Evolutionary conservation across 2,113 vertebrate species (phyloP), one percentile per base, ranked within the genome.

Genomic region (Vimba vimba): DNA sequence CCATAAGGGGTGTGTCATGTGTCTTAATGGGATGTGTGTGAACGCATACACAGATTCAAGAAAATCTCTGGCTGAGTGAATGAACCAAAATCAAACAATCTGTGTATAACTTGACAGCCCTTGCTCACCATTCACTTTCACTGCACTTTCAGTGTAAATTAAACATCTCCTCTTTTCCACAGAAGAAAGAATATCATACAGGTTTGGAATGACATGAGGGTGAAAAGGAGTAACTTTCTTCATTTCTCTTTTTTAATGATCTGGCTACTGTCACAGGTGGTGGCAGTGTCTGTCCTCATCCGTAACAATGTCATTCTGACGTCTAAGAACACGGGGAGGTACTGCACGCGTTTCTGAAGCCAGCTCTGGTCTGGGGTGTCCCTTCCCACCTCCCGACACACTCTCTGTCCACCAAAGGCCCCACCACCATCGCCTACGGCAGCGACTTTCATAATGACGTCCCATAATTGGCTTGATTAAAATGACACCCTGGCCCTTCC

Each of bases 291-390:
- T 69, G 86, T 91, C 81, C 89, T 91, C 62, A 79, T 89, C 77
- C 84, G 83, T 86, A 92, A 91, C 86, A 88, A 87, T 59, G 74
- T 76, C 69, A 86, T 83, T 69, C 83, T 89, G 79, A 89, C 87
- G 59, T 88, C 89, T 85, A 91, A 91, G 86, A 88, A 86, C 71
- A 62, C 83, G 84, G 90, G 91, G 66, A 91, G 89, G 83, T 91
- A 89, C 90, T 92, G 90, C 89, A 92, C 91, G 1, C 90, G 91
- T 47, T 92, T 92, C 89, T 92, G 89, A 92, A 57, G 83, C 75
- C 62, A 17, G n/a, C 76, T 86, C 55, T 77, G 23, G 36, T 59
- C 36, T 27, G 36, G 64, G 66, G 66, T 19, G 25, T 50, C 21
- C 27, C n/a, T 52, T 79, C 21, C 69, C 23, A 66, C n/a, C 11